phyloP scores from a whole-genome alignment of 2,888 invertebrate species.

The Zygogramma bicolorata region DNA sequence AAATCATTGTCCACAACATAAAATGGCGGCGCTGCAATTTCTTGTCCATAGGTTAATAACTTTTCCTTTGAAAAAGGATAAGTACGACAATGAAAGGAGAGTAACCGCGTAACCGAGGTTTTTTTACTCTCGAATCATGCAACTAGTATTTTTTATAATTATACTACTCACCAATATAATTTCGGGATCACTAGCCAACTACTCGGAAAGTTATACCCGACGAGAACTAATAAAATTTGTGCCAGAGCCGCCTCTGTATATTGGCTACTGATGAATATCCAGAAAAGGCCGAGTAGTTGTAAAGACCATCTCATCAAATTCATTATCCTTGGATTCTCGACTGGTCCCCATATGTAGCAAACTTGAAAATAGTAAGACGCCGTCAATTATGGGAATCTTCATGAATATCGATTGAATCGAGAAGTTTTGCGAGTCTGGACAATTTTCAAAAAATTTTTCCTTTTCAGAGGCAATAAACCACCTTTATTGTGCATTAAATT shows the following conservation, averaged over 20 bases:
- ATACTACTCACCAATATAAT: conserved; percentile 72
- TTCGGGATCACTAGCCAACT: conserved; percentile 68
- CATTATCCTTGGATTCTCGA: conserved; percentile 83
- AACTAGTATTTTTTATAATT: not conserved
- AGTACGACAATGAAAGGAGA: too few relatives aligned
- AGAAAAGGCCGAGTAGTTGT: conserved; percentile 78
- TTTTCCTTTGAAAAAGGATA: too few relatives aligned
- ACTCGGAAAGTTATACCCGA: conserved; percentile 76
- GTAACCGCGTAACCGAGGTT: too few relatives aligned
- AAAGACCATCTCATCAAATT: conserved; percentile 92
- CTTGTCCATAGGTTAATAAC: too few relatives aligned
- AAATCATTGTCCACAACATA: too few relatives aligned
- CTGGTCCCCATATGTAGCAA: conserved; percentile 92
- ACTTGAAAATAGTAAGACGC: conserved; percentile 62
- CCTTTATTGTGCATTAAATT: too few relatives aligned
- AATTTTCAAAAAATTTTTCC: too few relatives aligned
- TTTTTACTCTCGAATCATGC: too few relatives aligned
- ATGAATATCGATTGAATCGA: too few relatives aligned
- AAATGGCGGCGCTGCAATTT: too few relatives aligned
- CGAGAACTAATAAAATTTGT: conserved; percentile 73
- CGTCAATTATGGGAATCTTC: not conserved
- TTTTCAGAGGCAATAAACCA: too few relatives aligned
- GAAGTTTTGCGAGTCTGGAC: too few relatives aligned
- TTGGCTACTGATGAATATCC: conserved; percentile 86
- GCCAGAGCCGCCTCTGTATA: conserved; percentile 83